Percentiles rank a stretch among this genome's conserved stretches.
These are phyloP conservation scores for Zaprionus lachaisei DNA, from an alignment of 1,140 invertebrate genomes.

Conservation along the genomic window DNA sequence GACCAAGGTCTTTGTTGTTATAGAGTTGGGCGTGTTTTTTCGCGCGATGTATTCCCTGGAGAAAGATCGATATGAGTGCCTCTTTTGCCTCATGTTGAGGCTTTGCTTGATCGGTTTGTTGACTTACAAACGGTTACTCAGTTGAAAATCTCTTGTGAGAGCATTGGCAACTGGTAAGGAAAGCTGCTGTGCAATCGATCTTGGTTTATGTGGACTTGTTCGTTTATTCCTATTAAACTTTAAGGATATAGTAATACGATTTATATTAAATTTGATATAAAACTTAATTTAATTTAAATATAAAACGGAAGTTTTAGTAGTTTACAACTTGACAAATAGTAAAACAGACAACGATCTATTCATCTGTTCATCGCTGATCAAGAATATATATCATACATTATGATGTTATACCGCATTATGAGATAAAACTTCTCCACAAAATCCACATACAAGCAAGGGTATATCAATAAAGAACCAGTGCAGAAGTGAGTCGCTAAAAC, in stretches of 20 bases:
- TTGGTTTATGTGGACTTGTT: neutral
- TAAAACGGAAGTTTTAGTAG: neutral
- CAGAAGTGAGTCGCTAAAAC: conserved; percentile 24
- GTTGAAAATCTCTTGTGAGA: neutral
- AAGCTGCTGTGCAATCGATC: neutral
- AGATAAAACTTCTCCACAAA: neutral
- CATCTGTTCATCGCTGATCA: neutral
- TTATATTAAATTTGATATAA: neutral
- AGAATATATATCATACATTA: neutral
- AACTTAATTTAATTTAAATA: neutral
- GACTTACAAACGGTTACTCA: conserved; percentile 65
- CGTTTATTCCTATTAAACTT: neutral
- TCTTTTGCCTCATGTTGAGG: conserved; percentile 13
- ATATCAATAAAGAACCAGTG: neutral
- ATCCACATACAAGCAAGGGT: no score
- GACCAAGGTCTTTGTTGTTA: neutral
- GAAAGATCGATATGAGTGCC: conserved; percentile 41
- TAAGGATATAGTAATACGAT: neutral
- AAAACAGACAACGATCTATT: no score
- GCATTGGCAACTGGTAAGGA: neutral
- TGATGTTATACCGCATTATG: no score
- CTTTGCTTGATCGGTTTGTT: conserved; percentile 63
- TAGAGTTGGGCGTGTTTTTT: conserved; percentile 1
- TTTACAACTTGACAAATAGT: no score
- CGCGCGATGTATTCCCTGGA: conserved; percentile 11